Evolutionary conservation across 1,140 invertebrate genomes (phyloP), one percentile per base, ranked within the genome.

Genomic region (Scaptomyza hsui): DNA sequence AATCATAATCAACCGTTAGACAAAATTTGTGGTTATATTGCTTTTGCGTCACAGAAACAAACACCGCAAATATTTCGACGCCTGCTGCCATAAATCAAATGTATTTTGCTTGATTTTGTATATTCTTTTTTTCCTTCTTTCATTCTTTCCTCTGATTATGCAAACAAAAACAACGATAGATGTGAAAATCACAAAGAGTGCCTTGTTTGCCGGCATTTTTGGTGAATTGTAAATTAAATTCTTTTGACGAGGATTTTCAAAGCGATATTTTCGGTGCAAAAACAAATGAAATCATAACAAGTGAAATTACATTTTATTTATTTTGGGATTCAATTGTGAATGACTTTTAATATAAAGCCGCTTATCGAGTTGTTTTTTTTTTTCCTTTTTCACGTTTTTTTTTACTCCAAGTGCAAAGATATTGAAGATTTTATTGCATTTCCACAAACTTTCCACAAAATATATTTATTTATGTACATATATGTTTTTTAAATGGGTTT

Each of bases 71-170:
- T 48, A n/a, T 29, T 29, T 29, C 41, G 42, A 24, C 48, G 48
- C 24, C 39, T 18, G 15, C 9, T 16, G 61, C 35, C 45, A 64
- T 64, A 56, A 64, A 64, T 64, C 62, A 64, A 65, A 65, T 57
- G 44, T 57, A 15, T 41, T 55, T 42, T 21, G 37, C 52, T 55
- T 21, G 4, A 26, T 42, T 21, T 13, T 42, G 7, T 32, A 32
- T 12, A 10, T 39, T 48, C 18, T 24, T 57, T 29, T 29, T 29
- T 13, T 16, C n/a, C 35, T 26, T 41, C 18, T 19, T 53, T 18
- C 7, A 12, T 24, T 55, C 7, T 24, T 16, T 55, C 1, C 10
- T 12, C 37, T 4, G 35, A 18, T 24, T 42, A 15, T 26, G 51
- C 48, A 62, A 52, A 53, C 37, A 13, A 16, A 47, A 42, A 37